A percentile compares a stretch with the other conserved stretches of the same genome.
These are phyloP conservation scores for Drosophila nikananu DNA, from an alignment of 1,140 invertebrate genomes.

Conservation along the genomic window DNA sequence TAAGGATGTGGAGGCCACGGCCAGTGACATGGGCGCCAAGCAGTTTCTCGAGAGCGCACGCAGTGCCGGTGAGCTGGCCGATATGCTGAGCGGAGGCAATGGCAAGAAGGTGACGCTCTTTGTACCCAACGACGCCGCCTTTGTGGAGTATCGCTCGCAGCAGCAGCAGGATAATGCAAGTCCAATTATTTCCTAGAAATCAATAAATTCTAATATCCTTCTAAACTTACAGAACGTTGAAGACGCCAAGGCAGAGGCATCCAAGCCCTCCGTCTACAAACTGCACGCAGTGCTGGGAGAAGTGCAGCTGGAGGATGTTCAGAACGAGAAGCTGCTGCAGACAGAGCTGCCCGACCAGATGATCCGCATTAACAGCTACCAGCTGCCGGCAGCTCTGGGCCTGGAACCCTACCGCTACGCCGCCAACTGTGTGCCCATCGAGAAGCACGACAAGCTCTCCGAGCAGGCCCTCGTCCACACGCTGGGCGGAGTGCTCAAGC, in stretches of 20 bases:
- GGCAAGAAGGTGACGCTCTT: constrained; percentile 86
- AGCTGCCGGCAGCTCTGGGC: constrained; percentile 83
- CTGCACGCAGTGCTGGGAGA: constrained; percentile 86
- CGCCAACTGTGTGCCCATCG: constrained; percentile 87
- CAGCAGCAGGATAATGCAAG: constrained; percentile 78
- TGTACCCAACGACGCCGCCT: constrained; percentile 86
- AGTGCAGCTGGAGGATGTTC: constrained; percentile 85
- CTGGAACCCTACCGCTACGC: constrained; percentile 83
- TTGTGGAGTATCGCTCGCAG: constrained; percentile 85
- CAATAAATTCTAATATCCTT: not conserved
- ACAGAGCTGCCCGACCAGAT: constrained; percentile 86
- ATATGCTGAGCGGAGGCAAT: constrained; percentile 83
- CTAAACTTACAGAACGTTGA: constrained; percentile 59
- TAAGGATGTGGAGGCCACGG: constrained; percentile 86
- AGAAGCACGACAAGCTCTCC: constrained; percentile 86
- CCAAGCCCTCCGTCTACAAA: constrained; percentile 75
- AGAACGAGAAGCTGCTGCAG: constrained; percentile 85
- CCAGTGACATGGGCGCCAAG: constrained; percentile 86
- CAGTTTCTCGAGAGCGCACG: constrained; percentile 86
- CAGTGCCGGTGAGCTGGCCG: constrained; percentile 85
- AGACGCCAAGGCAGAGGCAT: constrained; percentile 62
- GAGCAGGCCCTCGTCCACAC: constrained; percentile 90
- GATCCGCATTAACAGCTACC: constrained; percentile 88
- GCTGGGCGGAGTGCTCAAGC: constrained; percentile 88
- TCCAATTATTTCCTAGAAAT: not conserved